phyloP scores from a whole-genome alignment of 2,113 vertebrate genomes.

The Triplophysa tibetana region DNA sequence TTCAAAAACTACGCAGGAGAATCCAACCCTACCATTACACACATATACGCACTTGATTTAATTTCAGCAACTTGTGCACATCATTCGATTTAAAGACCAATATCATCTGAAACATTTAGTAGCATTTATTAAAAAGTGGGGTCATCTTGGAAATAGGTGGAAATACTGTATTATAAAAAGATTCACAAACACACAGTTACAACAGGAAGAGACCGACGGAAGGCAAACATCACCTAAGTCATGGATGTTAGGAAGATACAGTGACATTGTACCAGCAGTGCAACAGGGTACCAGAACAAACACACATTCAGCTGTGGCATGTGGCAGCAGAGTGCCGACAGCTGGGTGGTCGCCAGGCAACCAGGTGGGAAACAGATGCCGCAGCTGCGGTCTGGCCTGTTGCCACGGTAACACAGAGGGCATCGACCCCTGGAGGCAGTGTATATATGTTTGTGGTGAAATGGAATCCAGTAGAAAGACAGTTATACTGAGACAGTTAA shows the following conservation, averaged over 20 bases:
- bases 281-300: neutral
- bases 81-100: too few species aligned
- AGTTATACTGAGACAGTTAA: slow-evolving; percentile 14
- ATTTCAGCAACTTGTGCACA: too few species aligned
- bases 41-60: neutral
- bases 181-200: too few species aligned
- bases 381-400: slow-evolving; percentile 66
- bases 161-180: too few species aligned
- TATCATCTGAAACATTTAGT: too few species aligned
- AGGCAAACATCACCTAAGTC: neutral
- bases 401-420: slow-evolving; percentile 65
- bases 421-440: slow-evolving; percentile 46
- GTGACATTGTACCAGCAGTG: neutral
- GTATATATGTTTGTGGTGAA: slow-evolving; percentile 14
- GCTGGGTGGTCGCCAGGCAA: slow-evolving; percentile 61
- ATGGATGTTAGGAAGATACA: neutral
- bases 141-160: too few species aligned
- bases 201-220: too few species aligned
- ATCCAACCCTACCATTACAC: neutral
- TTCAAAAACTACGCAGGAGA: slow-evolving; percentile 8
- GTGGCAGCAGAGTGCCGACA: slow-evolving; percentile 62
- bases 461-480: neutral
- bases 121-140: too few species aligned
- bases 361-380: slow-evolving; percentile 72
- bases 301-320: slow-evolving; percentile 51